phyloP scores from a whole-genome alignment of 2,113 vertebrate genomes.

The Apaloderma vittatum region DNA sequence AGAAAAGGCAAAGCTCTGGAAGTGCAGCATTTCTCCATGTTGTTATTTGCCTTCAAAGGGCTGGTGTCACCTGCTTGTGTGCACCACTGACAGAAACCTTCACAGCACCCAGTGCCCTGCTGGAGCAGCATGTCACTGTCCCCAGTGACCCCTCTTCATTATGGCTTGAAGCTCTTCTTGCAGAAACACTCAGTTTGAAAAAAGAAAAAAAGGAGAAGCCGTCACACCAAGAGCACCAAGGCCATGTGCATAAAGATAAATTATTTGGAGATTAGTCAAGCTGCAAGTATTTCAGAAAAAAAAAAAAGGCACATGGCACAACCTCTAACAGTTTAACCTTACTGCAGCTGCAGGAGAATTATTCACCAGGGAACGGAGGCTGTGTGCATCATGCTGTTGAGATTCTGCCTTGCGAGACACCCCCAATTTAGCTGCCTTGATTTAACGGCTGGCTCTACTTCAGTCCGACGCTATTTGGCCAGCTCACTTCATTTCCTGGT shows the following conservation, averaged over 20 bases:
- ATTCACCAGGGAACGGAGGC: neutral
- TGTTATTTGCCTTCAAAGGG: neutral
- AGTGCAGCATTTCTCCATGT: rapidly evolving
- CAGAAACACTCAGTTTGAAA: neutral
- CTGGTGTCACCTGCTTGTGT: neutral
- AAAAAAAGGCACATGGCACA: neutral
- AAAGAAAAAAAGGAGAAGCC: neutral
- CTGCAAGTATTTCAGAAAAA: neutral
- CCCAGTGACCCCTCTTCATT: neutral
- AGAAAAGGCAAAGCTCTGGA: neutral
- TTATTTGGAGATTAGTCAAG: neutral
- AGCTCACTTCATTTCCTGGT: neutral
- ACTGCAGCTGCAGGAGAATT: neutral
- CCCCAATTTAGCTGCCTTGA: neutral
- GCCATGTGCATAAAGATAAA: neutral
- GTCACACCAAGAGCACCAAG: neutral
- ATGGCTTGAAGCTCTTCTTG: neutral
- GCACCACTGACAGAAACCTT: rapidly evolving
- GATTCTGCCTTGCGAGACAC: neutral
- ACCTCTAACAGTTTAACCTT: neutral
- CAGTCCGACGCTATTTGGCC: neutral
- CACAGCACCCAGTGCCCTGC: neutral
- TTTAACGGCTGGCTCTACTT: neutral
- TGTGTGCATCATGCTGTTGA: neutral
- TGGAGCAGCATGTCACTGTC: neutral